Evolutionary conservation across 2,888 invertebrate species (phyloP), one percentile per base, ranked within the genome.

Genomic region (Elegia similella): DNA sequence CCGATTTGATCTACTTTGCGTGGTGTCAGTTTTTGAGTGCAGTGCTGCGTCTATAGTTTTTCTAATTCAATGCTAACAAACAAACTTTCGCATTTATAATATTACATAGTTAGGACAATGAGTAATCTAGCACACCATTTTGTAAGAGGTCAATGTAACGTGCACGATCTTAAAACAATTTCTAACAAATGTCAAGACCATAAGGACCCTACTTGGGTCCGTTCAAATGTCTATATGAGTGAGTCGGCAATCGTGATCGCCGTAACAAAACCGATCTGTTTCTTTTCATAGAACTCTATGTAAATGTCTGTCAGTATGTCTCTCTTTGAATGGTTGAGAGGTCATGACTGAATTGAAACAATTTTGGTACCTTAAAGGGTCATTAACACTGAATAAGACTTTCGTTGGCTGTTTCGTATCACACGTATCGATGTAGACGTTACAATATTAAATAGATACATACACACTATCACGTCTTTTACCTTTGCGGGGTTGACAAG

Each of bases 131-230:
- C 12, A n/a, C n/a, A n/a, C n/a, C 5, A 38, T n/a, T 38, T 12
- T 12, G 2, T 12, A 6, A 32, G 32, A 38, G 38, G 38, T 38
- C 38, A 38, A 12, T 38, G 38, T 38, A 38, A 12, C 10, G 72
- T 73, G 75, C 75, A 72, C 69, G 67, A 72, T 63, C 73, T 75
- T 72, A 67, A 73, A 73, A 73, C 65, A 72, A 74, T 78, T 70
- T 72, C 66, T 68, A 69, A 69, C 70, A 78, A 80, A 80, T 80
- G 80, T 78, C 79, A 80, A 76, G 76, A 75, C 67, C 73, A 73
- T 76, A 75, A 71, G 64, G 67, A 64, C 63, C 66, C 61, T 66
- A 16, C 34, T 42, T 67, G 58, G 62, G 59, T 64, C 57, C 60
- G 56, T 66, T 62, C 66, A 60, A 68, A 65, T 56, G 59, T 62